Evolutionary conservation across 2,797 vertebrate genomes (phyloP).

Genomic region (Chloroceryle amazona): DNA sequence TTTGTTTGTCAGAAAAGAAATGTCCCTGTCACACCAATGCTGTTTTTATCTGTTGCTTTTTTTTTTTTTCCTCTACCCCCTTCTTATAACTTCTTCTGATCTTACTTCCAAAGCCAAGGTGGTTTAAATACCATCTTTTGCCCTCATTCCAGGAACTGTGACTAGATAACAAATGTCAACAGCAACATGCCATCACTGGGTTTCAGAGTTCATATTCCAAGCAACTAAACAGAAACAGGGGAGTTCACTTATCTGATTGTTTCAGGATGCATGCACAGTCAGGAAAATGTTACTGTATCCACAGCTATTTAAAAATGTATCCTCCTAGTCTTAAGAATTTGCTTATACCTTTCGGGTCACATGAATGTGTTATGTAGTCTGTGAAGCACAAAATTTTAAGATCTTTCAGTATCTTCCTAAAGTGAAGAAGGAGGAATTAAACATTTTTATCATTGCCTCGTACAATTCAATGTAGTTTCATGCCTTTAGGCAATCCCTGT

Average conservation of each 20-base stretch:
- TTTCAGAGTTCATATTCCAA: background rate
- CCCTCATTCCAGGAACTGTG: background rate
- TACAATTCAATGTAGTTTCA: background rate
- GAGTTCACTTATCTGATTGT: background rate
- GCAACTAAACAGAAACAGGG: background rate
- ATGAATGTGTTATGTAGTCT: background rate
- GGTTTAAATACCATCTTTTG: background rate
- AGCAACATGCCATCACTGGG: background rate
- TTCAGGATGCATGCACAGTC: background rate
- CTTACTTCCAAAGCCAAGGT: background rate
- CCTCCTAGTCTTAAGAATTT: background rate
- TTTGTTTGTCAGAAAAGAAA: background rate
- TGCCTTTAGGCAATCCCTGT: background rate
- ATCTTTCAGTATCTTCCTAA: background rate
- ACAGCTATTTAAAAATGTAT: background rate
- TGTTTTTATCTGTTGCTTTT: background rate
- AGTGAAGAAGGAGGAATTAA: background rate
- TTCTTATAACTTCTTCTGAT: background rate
- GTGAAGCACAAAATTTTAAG: background rate
- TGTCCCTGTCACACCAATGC: background rate
- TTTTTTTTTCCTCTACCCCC: background rate
- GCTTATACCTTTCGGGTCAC: rapidly evolving
- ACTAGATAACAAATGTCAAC: background rate
- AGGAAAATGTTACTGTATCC: background rate
- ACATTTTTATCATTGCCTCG: background rate